Evolutionary conservation across 2,888 invertebrate species (phyloP), one percentile per base, ranked within the genome.

Genomic region (Hirtodrosophila histrioides): DNA sequence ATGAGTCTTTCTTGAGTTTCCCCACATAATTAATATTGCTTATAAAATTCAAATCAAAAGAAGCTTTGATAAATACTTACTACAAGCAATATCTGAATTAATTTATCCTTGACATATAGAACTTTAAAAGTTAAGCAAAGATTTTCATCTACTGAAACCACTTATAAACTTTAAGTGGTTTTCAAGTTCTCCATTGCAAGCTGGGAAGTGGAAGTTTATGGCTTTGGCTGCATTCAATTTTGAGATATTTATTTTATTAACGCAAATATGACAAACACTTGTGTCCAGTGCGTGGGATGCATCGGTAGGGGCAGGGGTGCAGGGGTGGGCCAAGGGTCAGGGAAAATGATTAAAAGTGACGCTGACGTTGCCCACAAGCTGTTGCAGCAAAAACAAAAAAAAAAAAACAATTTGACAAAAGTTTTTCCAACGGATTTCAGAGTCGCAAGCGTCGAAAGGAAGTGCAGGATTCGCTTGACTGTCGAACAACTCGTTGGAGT

Each of bases 341-440:
- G 11, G 60, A 53, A 78, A 80, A 74, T 74, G 69, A 79, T 81
- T 81, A 76, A 79, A 81, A 76, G 70, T 58, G 66, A 69, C 55
- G 66, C 69, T 69, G 65, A 67, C 64, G 66, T 72, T 80, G 51
- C 41, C 61, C 68, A 62, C 82, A 86, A 86, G 84, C 86, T 86
- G 86, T 69, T 79, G 69, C 65, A 66, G 46, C 60, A 57, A 53
- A 39, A 64, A 43, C 56, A 31, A 31, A 31, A 31, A 31, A 31
- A 31, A 31, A 46, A 72, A 67, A 75, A 57, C 53, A 60, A 75
- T 69, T 73, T 75, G 64, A 50, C 56, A 69, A 69, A 67, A 62
- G 49, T 69, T 75, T 63, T 46, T 11, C 27, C 45, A 70, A 33
- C 45, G 49, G 27, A 45, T 40, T 56, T 48, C 40, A 36, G 36